phyloP scores from a whole-genome alignment of 2,113 vertebrate species.

The Cyphomyrus plagiostoma region DNA sequence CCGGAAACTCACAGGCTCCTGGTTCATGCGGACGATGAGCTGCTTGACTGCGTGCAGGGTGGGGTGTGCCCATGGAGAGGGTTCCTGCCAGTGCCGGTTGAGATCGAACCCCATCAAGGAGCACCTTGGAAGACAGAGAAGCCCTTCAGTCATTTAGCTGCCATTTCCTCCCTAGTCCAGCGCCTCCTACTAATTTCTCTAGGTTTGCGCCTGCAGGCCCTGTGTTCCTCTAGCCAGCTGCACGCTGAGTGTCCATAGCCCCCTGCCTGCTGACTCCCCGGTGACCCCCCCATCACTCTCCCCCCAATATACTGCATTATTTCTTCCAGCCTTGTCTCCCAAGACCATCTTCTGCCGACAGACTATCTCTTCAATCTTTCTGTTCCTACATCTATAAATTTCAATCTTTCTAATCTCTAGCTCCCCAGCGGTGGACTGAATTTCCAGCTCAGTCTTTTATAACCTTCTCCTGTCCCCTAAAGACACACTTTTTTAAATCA shows the following conservation, averaged over 20 bases:
- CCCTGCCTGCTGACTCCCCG: not conserved
- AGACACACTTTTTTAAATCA: constrained; percentile 12
- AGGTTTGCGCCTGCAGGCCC: too few species aligned
- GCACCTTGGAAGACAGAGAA: constrained; percentile 64
- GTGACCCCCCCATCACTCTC: not conserved
- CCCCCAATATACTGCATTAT: not conserved
- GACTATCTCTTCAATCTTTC: constrained; percentile 16
- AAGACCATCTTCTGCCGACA: constrained; percentile 7
- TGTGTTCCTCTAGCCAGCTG: not conserved
- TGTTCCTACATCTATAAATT: constrained; percentile 20
- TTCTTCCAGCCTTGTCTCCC: constrained; percentile 12
- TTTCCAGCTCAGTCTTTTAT: constrained; percentile 14
- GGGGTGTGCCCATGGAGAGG: constrained; percentile 91
- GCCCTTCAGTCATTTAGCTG: not conserved
- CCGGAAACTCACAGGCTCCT: constrained; percentile 76
- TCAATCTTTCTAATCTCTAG: constrained; percentile 14
- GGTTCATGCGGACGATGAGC: constrained; percentile 89
- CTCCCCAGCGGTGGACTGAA: not conserved
- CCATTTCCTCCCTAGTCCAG: not conserved
- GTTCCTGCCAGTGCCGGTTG: constrained; percentile 95
- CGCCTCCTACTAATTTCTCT: not conserved
- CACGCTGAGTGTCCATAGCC: not conserved
- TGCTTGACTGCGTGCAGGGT: constrained; percentile 91
- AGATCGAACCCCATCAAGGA: constrained; percentile 96
- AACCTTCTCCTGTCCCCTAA: constrained; percentile 5